Percentiles rank a stretch among this genome's conserved stretches.
Evolutionary conservation across 2,113 vertebrate species (phyloP).

Genomic region (Nestor notabilis): DNA sequence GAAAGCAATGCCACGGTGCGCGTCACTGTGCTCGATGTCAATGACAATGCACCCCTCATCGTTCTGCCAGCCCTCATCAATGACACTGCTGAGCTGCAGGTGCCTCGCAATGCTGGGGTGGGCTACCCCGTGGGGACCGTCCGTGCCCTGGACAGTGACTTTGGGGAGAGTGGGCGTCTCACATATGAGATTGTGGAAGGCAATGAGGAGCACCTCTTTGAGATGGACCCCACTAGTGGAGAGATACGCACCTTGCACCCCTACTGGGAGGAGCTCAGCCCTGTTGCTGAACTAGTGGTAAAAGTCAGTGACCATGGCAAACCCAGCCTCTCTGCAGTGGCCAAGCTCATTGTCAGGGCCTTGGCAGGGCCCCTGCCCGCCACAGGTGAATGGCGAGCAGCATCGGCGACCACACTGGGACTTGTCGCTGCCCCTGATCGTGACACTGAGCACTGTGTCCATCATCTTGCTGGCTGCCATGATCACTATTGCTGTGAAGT

Average conservation of each 20-base stretch:
- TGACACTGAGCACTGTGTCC: conserved; percentile 95
- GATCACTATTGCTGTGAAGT: conserved; percentile 97
- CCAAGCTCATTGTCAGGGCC: conserved; percentile 92
- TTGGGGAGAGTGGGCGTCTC: conserved; percentile 95
- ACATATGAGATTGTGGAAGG: conserved; percentile 96
- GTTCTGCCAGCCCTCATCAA: conserved; percentile 92
- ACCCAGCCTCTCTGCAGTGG: conserved; percentile 91
- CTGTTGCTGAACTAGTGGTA: conserved; percentile 92
- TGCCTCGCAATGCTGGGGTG: conserved; percentile 93
- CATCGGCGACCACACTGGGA: conserved; percentile 88
- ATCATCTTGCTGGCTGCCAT: conserved; percentile 96
- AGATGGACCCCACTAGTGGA: conserved; percentile 91
- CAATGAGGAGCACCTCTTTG: conserved; percentile 95
- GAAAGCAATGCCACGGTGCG: conserved; percentile 95
- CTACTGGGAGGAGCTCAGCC: conserved; percentile 93
- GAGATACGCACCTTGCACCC: conserved; percentile 94
- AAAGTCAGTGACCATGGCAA: conserved; percentile 96
- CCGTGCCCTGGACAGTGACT: conserved; percentile 93
- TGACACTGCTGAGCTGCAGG: conserved; percentile 95
- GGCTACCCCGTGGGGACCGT: conserved; percentile 95
- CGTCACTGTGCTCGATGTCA: conserved; percentile 93
- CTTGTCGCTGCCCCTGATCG: conserved; percentile 94
- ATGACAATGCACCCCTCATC: conserved; percentile 96
- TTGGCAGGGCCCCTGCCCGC: conserved; percentile 88
- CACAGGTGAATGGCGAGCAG: conserved; percentile 88